Percentiles rank a stretch among this genome's conserved stretches.
Evolutionary conservation across 2,113 vertebrate species (phyloP).

Genomic region (Gopherus evgoodei): DNA sequence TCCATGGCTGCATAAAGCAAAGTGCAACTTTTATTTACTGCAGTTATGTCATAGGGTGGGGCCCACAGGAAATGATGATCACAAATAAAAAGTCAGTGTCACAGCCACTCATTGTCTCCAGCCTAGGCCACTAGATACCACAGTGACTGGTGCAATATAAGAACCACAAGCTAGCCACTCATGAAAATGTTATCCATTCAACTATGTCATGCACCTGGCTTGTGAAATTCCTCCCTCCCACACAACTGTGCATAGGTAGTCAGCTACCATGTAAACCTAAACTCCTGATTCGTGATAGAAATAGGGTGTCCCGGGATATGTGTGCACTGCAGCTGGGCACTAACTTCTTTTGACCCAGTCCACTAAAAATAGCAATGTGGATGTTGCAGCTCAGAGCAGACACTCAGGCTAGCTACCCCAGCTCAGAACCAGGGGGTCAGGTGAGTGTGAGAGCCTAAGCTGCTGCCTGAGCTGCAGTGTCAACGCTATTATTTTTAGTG

Average conservation of each 20-base stretch:
- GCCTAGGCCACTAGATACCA: neutral
- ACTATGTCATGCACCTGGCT: neutral
- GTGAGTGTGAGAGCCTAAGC: too few species aligned
- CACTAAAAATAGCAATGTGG: too few species aligned
- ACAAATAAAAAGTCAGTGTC: neutral
- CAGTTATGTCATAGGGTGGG: neutral
- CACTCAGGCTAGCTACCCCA: too few species aligned
- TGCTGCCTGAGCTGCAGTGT: too few species aligned
- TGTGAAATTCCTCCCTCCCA: neutral
- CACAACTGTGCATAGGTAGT: neutral
- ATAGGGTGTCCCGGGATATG: neutral
- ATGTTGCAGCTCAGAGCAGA: too few species aligned
- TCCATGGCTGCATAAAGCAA: neutral
- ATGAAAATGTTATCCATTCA: neutral
- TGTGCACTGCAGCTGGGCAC: neutral
- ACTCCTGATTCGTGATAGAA: neutral
- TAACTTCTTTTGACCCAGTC: neutral
- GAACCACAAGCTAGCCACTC: neutral
- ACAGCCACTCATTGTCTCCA: rapidly evolving
- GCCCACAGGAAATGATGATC: neutral
- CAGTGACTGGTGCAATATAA: neutral
- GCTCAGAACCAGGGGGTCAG: too few species aligned
- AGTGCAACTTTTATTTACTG: neutral
- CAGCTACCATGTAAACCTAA: neutral
- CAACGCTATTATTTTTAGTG: too few species aligned